A percentile compares a stretch with the other conserved stretches of the same genome.
phyloP scores from a whole-genome alignment of 2,888 invertebrate species.

The Minunthozetes semirufus region DNA sequence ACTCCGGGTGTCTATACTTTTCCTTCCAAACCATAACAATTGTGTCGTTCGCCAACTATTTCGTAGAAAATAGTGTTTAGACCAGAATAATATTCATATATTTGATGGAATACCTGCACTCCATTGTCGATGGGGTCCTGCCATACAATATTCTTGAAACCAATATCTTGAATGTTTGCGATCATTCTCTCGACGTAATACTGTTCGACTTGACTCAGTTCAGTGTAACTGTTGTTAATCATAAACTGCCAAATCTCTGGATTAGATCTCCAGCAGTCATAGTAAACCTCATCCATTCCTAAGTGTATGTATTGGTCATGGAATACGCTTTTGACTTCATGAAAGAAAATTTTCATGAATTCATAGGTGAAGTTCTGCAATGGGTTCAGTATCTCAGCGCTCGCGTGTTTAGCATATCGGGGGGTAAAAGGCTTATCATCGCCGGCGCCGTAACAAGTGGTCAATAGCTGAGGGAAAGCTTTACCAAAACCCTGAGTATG shows the following conservation, averaged over 20 bases:
- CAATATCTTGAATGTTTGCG: conserved; percentile 41
- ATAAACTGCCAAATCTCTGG: conserved; percentile 60
- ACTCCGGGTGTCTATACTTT: not conserved
- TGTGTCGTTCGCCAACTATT: conserved; percentile 40
- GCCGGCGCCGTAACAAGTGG: not conserved
- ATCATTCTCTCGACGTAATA: conserved; percentile 42
- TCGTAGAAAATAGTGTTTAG: not conserved
- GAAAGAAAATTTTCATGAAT: conserved; percentile 61
- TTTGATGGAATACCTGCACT: conserved; percentile 55
- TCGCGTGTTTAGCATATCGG: conserved; percentile 34
- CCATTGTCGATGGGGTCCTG: conserved; percentile 46
- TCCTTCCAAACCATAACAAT: conserved; percentile 45
- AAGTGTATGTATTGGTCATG: conserved; percentile 66
- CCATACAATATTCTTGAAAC: conserved; percentile 44
- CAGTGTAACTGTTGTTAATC: conserved; percentile 45
- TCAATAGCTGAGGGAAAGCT: conserved; percentile 38
- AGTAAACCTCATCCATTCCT: conserved; percentile 84
- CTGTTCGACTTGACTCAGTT: conserved; percentile 41
- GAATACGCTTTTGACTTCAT: conserved; percentile 63
- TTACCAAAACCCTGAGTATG: conserved; percentile 51
- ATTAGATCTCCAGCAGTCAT: conserved; percentile 67
- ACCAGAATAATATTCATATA: not conserved
- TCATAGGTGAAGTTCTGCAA: conserved; percentile 55
- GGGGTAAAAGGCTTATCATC: conserved; percentile 9
- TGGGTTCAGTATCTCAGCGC: conserved; percentile 46